phyloP scores from a whole-genome alignment of 2,113 vertebrate genomes.

The Etheostoma spectabile region DNA sequence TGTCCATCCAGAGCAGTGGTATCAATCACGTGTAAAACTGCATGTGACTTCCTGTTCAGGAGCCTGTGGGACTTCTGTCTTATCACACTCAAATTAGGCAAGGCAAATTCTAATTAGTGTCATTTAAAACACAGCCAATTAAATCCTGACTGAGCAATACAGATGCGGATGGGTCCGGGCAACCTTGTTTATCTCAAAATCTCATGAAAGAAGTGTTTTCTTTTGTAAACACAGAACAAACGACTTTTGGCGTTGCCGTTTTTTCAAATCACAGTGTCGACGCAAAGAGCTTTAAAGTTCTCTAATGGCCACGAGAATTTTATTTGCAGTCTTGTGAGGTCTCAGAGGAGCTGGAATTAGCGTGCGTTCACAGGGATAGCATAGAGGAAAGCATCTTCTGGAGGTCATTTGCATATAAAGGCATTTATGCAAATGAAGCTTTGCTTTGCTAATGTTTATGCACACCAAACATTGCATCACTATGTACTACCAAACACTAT shows the following conservation, averaged over 20 bases:
- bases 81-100: conserved; percentile 56
- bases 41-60: conserved; percentile 21
- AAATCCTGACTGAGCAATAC: conserved; percentile 59
- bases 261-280: not conserved
- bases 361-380: conserved; percentile 36
- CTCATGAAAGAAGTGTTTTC: conserved; percentile 58
- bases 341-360: conserved; percentile 60
- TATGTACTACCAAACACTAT: conserved; percentile 22
- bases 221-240: conserved; percentile 57
- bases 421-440: conserved; percentile 59
- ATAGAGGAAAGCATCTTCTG: conserved; percentile 21
- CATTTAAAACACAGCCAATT: conserved; percentile 68
- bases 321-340: conserved; percentile 49
- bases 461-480: conserved; percentile 40
- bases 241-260: not conserved
- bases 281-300: conserved; percentile 11
- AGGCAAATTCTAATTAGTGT: conserved; percentile 64
- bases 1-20: not conserved
- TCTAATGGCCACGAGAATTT: conserved; percentile 50
- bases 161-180: conserved; percentile 23
- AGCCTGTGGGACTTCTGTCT: conserved; percentile 35
- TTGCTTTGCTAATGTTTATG: conserved; percentile 51
- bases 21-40: conserved; percentile 21
- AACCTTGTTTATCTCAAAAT: conserved; percentile 74
- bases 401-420: conserved; percentile 63